Percentiles rank a stretch among this genome's conserved stretches.
phyloP scores from a whole-genome alignment of 2,888 invertebrate species.

The Rhingia campestris region DNA sequence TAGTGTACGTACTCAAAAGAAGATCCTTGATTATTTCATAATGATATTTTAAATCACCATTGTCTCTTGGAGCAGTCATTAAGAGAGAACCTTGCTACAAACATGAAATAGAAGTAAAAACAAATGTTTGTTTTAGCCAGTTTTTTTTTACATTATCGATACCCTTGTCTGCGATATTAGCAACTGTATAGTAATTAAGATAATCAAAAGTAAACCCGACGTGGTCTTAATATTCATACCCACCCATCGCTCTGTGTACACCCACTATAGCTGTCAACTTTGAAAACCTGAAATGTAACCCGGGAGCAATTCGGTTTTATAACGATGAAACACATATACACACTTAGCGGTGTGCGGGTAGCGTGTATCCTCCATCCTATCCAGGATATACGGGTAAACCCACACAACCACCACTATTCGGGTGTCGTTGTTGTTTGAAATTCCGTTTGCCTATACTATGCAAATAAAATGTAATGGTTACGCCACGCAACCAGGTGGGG shows the following conservation, averaged over 20 bases:
- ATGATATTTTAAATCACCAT: slow-evolving; percentile 72
- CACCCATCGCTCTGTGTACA: neutral
- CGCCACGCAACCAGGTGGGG: slow-evolving; percentile 11
- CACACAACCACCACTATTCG: slow-evolving; percentile 51
- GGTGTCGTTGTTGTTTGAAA: slow-evolving; percentile 49
- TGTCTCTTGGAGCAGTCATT: slow-evolving; percentile 49
- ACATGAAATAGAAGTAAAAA: slow-evolving; percentile 21
- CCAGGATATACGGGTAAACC: slow-evolving; percentile 33
- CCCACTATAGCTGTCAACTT: slow-evolving; percentile 40
- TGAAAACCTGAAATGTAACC: slow-evolving; percentile 48
- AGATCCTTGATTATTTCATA: slow-evolving; percentile 30
- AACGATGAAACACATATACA: slow-evolving; percentile 30
- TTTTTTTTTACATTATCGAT: slow-evolving; percentile 1
- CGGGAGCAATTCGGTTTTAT: slow-evolving; percentile 48
- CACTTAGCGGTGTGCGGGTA: slow-evolving; percentile 2
- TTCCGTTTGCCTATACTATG: slow-evolving; percentile 56
- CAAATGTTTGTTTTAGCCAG: slow-evolving; percentile 8
- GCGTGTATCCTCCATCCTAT: slow-evolving; percentile 16
- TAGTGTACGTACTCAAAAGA: neutral
- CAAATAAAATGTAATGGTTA: slow-evolving; percentile 65
- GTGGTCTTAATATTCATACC: slow-evolving; percentile 40
- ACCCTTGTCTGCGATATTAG: slow-evolving; percentile 37
- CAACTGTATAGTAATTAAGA: slow-evolving; percentile 63
- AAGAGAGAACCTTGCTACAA: slow-evolving; percentile 8
- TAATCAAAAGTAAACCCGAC: slow-evolving; percentile 72